Evolutionary conservation across 2,113 vertebrate genomes (phyloP).

Genomic region (Uria aalge): DNA sequence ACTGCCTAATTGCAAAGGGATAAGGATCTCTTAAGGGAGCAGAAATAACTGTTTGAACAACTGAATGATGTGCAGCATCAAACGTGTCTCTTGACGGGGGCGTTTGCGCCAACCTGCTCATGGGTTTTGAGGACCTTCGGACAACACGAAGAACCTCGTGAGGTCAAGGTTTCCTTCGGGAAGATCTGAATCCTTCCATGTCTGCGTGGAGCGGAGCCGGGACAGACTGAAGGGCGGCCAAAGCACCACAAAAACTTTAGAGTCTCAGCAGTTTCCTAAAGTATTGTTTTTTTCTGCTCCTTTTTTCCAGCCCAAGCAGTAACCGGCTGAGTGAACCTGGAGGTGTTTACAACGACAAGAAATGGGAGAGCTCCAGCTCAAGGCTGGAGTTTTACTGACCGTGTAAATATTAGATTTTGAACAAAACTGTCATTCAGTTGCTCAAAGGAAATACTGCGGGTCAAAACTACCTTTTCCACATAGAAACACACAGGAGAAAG

Average conservation of each 20-base stretch:
- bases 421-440: not conserved
- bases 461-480: not conserved
- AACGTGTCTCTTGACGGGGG: rapidly evolving
- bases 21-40: not conserved
- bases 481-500: not conserved
- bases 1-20: not conserved
- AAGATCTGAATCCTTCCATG: not conserved
- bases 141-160: rapidly evolving
- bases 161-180: too few relatives aligned
- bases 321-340: not conserved
- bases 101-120: not conserved
- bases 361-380: not conserved
- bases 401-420: not conserved
- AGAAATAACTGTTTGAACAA: not conserved
- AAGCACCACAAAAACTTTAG: not conserved
- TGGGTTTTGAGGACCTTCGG: not conserved
- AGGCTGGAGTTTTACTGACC: not conserved
- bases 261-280: not conserved
- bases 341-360: not conserved
- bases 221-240: not conserved
- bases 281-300: too few relatives aligned
- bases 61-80: not conserved
- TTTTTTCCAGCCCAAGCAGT: not conserved
- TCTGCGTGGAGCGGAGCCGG: rapidly evolving
- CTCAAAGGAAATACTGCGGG: not conserved